Evolutionary conservation across 2,888 invertebrate genomes (phyloP).

Genomic region (Allophyes oxyacanthae): DNA sequence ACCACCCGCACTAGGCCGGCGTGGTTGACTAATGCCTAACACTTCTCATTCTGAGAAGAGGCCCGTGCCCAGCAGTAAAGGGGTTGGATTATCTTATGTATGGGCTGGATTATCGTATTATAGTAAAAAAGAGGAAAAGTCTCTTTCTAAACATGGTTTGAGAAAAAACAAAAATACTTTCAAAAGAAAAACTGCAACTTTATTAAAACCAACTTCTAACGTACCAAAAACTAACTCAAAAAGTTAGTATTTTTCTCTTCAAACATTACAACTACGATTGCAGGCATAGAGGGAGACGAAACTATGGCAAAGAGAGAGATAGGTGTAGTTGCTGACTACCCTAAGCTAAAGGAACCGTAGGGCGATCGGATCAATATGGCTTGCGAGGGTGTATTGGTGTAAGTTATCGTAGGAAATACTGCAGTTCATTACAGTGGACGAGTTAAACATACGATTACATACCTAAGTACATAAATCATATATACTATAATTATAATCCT

Average conservation of each 20-base stretch:
- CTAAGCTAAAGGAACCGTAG: constrained; percentile 49
- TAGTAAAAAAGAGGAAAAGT: too few relatives aligned
- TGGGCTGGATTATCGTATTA: too few relatives aligned
- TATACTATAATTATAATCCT: too few relatives aligned
- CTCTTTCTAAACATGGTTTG: too few relatives aligned
- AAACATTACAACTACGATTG: constrained; percentile 32
- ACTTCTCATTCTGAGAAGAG: too few relatives aligned
- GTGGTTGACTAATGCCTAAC: too few relatives aligned
- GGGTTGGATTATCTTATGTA: too few relatives aligned
- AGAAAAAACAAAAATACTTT: too few relatives aligned
- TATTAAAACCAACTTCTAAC: neutral
- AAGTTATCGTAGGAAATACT: constrained; percentile 36
- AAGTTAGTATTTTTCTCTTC: constrained; percentile 20
- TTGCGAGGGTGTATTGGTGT: constrained; percentile 41
- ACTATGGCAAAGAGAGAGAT: constrained; percentile 30
- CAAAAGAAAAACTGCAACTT: constrained; percentile 1
- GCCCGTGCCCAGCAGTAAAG: too few relatives aligned
- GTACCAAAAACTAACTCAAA: constrained; percentile 1
- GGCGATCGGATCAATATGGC: constrained; percentile 57
- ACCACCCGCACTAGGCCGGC: too few relatives aligned
- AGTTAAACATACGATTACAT: neutral
- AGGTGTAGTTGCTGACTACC: constrained; percentile 40
- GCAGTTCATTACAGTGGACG: constrained; percentile 45
- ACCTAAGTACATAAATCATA: too few relatives aligned
- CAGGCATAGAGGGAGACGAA: constrained; percentile 32